These are phyloP conservation scores for Pyralis farinalis DNA, from an alignment of 2,888 invertebrate genomes.

Conservation along the genomic window DNA sequence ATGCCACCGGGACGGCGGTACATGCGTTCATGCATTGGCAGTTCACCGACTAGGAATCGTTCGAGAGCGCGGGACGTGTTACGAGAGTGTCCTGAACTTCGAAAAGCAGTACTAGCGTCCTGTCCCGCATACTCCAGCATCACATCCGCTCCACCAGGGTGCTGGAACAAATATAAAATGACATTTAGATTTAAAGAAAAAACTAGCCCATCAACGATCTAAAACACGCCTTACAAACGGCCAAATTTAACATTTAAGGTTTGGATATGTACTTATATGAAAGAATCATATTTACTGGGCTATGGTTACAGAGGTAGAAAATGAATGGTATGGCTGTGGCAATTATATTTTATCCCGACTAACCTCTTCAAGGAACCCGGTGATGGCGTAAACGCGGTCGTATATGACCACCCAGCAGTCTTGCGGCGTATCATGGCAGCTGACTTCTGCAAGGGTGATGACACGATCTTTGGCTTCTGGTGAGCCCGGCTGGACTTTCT, in stretches of 20 bases:
- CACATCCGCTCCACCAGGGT: conserved; percentile 92
- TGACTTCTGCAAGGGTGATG: conserved; percentile 87
- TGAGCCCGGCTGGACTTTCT: conserved; percentile 44
- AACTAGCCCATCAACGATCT: no score
- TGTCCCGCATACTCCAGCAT: conserved; percentile 92
- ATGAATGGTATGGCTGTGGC: no score
- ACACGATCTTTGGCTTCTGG: conserved; percentile 62
- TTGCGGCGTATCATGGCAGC: conserved; percentile 85
- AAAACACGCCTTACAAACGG: no score
- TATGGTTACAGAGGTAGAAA: no score
- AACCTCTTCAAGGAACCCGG: conserved; percentile 87
- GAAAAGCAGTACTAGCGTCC: conserved; percentile 91
- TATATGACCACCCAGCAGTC: conserved; percentile 95
- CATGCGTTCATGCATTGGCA: conserved; percentile 87
- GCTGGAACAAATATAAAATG: conserved; percentile 63
- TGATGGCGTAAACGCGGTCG: conserved; percentile 92
- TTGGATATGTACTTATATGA: no score
- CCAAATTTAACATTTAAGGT: no score
- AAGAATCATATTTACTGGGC: no score
- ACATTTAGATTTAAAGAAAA: background rate
- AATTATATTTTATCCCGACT: no score
- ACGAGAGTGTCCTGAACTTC: conserved; percentile 88
- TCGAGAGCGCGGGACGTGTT: conserved; percentile 84
- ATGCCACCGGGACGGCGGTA: conserved; percentile 84
- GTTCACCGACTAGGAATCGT: conserved; percentile 87